phyloP scores from a whole-genome alignment of 2,113 vertebrate genomes.

The Opisthocomus hoazin region DNA sequence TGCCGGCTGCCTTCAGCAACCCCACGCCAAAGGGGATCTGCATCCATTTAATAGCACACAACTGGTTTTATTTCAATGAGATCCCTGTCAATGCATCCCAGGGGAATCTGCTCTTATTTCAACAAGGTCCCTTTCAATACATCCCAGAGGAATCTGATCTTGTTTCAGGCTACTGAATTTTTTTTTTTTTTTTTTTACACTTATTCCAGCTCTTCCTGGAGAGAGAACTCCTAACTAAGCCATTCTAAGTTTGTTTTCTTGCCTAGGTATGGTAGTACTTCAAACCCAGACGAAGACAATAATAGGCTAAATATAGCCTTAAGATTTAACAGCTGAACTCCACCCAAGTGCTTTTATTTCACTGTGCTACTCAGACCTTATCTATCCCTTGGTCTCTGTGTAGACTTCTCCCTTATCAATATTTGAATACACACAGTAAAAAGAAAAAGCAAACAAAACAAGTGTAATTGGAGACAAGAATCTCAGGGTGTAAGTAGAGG shows the following conservation, averaged over 20 bases:
- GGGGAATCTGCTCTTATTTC: neutral
- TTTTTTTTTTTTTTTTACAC: too few species aligned
- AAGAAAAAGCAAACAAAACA: neutral
- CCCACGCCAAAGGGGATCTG: neutral
- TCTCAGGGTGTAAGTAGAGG: neutral
- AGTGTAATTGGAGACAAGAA: neutral
- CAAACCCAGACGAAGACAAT: neutral
- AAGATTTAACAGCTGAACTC: neutral
- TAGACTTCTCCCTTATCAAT: neutral
- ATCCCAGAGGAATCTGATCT: neutral
- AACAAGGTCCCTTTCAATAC: neutral
- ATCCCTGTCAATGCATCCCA: neutral
- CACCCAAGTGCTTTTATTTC: slow-evolving; percentile 14
- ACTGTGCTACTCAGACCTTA: neutral
- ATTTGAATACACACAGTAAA: neutral
- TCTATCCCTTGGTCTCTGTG: neutral
- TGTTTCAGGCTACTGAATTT: neutral
- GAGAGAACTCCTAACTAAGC: neutral
- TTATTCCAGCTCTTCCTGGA: slow-evolving; percentile 25
- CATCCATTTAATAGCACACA: neutral
- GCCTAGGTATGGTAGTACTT: neutral
- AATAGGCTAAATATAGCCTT: neutral
- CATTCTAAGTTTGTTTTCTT: slow-evolving; percentile 18
- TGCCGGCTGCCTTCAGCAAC: neutral
- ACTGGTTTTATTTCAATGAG: neutral